Conservation (phyloP, 2,797 vertebrate genomes). For the Eleutherodactylus coqui region DNA sequence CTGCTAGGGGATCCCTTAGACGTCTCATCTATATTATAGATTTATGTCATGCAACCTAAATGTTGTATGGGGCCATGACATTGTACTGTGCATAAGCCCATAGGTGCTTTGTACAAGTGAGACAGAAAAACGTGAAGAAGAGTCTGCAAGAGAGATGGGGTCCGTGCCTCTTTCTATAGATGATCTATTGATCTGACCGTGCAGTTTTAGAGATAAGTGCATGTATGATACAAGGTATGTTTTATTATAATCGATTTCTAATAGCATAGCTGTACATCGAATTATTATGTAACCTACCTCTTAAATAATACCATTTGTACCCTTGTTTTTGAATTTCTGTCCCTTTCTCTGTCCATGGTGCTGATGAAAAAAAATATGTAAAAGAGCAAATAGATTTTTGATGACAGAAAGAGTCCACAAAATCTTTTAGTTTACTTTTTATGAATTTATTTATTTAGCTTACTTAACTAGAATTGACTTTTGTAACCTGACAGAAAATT, state of each 20-base stretch:
- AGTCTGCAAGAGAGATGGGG: background rate
- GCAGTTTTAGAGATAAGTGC: no score
- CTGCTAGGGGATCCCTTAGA: background rate
- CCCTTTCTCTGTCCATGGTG: conserved; percentile 8
- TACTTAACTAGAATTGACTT: no score
- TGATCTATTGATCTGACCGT: background rate
- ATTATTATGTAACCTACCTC: background rate
- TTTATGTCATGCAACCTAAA: background rate
- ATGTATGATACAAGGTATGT: no score
- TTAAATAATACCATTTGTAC: background rate
- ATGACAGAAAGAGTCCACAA: background rate
- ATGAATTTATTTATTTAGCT: background rate
- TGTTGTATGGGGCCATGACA: background rate
- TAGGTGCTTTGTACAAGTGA: background rate
- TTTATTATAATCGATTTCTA: background rate
- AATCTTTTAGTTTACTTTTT: background rate
- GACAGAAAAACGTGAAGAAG: background rate
- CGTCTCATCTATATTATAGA: no score
- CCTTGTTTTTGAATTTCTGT: background rate
- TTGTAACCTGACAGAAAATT: no score
- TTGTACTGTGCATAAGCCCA: background rate
- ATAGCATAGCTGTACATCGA: background rate
- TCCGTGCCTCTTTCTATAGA: background rate
- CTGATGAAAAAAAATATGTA: conserved; percentile 34
- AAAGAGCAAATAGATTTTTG: background rate